A percentile compares a stretch with the other conserved stretches of the same genome.
These are phyloP conservation scores for Troides oblongomaculatus DNA, from an alignment of 2,888 invertebrate genomes.

Conservation along the genomic window DNA sequence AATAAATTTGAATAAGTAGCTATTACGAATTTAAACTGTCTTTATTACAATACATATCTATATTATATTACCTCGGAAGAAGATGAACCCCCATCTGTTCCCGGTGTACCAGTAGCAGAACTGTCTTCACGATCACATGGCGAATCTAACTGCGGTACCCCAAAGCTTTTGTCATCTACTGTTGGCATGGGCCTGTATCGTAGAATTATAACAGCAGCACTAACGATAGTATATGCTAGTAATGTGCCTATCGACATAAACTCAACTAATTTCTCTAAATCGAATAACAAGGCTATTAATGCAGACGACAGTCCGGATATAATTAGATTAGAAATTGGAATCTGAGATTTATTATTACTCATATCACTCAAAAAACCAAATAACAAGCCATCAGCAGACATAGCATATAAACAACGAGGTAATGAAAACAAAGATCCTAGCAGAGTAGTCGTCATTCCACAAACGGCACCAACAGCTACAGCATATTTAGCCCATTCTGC, in stretches of 20 bases:
- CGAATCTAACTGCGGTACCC: slow-evolving; percentile 74
- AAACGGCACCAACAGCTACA: slow-evolving; percentile 91
- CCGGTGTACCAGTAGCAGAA: slow-evolving; percentile 82
- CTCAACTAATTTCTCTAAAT: slow-evolving; percentile 93
- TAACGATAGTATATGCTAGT: slow-evolving; percentile 94
- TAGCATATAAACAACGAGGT: slow-evolving; percentile 92
- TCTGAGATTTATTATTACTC: slow-evolving; percentile 86
- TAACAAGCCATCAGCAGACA: slow-evolving; percentile 93
- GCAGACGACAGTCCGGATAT: slow-evolving; percentile 89
- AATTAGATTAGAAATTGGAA: slow-evolving; percentile 87
- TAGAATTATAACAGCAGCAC: slow-evolving; percentile 92
- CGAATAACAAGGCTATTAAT: slow-evolving; percentile 90
- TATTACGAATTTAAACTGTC: too few relatives aligned
- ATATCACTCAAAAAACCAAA: slow-evolving; percentile 90
- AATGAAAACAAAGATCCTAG: slow-evolving; percentile 92
- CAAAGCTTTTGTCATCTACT: slow-evolving; percentile 70
- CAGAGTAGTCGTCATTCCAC: slow-evolving; percentile 94
- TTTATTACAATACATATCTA: background rate
- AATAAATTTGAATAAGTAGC: too few relatives aligned
- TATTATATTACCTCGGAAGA: slow-evolving; percentile 68
- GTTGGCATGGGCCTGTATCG: slow-evolving; percentile 85
- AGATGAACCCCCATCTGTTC: slow-evolving; percentile 81
- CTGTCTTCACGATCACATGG: slow-evolving; percentile 81
- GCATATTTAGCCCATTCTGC: slow-evolving; percentile 92
- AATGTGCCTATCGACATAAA: slow-evolving; percentile 96